These are phyloP conservation scores for Galagoides demidoff DNA, from an alignment of 2,797 vertebrate genomes.

Conservation along the genomic window DNA sequence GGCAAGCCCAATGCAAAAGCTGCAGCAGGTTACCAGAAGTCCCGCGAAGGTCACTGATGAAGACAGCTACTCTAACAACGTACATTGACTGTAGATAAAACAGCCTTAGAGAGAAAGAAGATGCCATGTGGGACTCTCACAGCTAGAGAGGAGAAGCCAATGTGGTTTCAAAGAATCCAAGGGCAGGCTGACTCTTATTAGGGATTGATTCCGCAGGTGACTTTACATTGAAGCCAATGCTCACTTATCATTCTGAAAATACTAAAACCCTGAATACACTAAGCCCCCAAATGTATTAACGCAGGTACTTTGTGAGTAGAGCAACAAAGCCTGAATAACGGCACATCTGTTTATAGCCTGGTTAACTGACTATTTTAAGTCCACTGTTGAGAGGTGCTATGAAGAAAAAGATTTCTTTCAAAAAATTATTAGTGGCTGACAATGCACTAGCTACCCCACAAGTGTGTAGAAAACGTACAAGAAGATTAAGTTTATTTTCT, in stretches of 20 bases:
- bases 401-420: background rate
- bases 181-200: too few relatives aligned
- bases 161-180: too few relatives aligned
- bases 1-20: background rate
- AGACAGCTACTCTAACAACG: background rate
- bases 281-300: background rate
- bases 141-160: background rate
- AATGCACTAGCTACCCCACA: background rate
- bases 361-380: background rate
- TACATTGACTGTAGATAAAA: background rate
- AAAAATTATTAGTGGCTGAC: background rate
- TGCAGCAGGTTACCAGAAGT: background rate
- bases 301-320: background rate
- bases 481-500: background rate
- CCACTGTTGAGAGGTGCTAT: background rate
- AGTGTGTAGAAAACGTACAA: background rate
- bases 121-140: background rate
- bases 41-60: background rate
- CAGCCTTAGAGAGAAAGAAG: background rate
- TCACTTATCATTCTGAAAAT: too few relatives aligned
- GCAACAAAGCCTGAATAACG: background rate
- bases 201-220: too few relatives aligned
- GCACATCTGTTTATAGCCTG: background rate
- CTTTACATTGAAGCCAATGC: too few relatives aligned
- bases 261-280: background rate